Conservation (phyloP, 2,113 vertebrate species). For the Uria aalge region DNA sequence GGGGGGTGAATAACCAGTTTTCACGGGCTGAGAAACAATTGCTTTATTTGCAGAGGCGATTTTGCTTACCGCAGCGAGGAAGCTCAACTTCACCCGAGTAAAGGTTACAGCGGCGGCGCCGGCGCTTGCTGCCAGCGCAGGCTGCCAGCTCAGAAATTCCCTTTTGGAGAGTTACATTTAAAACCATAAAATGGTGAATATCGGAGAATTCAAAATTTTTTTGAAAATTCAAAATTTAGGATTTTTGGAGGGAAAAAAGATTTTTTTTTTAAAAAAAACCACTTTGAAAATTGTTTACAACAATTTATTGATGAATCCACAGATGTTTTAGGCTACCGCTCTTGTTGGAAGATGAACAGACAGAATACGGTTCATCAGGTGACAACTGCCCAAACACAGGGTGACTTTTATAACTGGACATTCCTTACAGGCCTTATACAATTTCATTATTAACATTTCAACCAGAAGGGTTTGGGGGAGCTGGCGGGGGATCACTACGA, state of each 20-base stretch:
- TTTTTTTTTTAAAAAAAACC: background rate
- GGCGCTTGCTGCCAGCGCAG: background rate
- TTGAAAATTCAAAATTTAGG: background rate
- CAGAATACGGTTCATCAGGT: background rate
- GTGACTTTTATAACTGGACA: background rate
- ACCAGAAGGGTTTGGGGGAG: background rate
- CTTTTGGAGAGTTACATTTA: background rate
- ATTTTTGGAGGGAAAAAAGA: background rate
- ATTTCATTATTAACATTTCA: background rate
- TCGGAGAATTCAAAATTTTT: background rate
- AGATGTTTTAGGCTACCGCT: background rate
- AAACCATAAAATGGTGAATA: background rate
- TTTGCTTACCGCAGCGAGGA: background rate
- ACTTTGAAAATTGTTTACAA: background rate
- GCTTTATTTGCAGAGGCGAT: background rate
- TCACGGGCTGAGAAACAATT: background rate
- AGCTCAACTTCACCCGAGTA: background rate
- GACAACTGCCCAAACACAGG: background rate
- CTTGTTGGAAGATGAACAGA: background rate
- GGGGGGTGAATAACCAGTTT: background rate
- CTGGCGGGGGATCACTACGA: background rate
- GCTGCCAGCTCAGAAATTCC: background rate
- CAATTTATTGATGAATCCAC: background rate
- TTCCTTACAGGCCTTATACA: background rate
- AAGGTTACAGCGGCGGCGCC: background rate